Evolutionary conservation across 2,888 invertebrate genomes (phyloP).

Genomic region (Acanthopleura granulata): DNA sequence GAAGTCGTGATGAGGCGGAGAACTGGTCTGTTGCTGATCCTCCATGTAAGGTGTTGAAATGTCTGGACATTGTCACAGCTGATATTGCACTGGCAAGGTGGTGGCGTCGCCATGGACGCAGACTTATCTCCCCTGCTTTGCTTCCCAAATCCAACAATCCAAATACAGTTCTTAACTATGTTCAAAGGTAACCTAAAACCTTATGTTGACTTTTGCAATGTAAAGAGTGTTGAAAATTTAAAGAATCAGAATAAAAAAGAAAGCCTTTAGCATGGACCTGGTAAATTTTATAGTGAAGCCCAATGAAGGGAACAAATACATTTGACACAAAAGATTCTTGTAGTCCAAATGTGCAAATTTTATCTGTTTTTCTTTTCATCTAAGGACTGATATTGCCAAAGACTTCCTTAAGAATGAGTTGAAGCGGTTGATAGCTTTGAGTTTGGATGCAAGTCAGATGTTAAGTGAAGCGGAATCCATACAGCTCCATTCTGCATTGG

Average conservation of each 20-base stretch:
- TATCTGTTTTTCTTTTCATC: constrained; percentile 1
- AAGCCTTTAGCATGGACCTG: too few species aligned
- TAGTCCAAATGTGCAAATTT: background rate
- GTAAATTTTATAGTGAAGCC: too few species aligned
- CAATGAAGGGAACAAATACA: too few species aligned
- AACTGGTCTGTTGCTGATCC: background rate
- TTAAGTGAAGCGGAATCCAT: constrained; percentile 22
- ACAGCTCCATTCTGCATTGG: constrained; percentile 42
- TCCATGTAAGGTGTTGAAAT: background rate
- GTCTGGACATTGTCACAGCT: constrained; percentile 32
- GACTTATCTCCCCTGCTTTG: constrained; percentile 13
- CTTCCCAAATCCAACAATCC: constrained; percentile 41
- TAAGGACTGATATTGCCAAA: constrained; percentile 41
- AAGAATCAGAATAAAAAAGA: background rate
- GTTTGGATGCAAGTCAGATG: background rate
- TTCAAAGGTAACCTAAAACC: constrained; percentile 37
- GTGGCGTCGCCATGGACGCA: constrained; percentile 41
- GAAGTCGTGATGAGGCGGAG: background rate
- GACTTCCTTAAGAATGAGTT: constrained; percentile 43
- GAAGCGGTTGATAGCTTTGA: constrained; percentile 32
- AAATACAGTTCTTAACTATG: constrained; percentile 42
- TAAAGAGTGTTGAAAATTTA: too few species aligned
- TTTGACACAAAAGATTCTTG: too few species aligned
- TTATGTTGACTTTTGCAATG: background rate
- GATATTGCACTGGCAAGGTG: constrained; percentile 48